Conservation (phyloP, 2,888 invertebrate species). For the Caenorhabditis macrosperma region DNA sequence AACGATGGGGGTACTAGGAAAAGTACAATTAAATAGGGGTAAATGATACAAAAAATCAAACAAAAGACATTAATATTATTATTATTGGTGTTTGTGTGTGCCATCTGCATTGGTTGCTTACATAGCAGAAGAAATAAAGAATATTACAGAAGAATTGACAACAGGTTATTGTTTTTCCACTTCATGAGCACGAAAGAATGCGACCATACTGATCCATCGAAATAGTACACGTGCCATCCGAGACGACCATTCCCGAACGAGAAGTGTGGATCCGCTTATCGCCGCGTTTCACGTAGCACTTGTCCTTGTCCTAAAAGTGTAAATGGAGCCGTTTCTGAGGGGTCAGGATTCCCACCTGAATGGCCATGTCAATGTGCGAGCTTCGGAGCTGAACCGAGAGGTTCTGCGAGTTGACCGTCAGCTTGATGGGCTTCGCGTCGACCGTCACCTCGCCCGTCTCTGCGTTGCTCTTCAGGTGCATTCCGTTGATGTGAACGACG, state of each 20-base stretch:
- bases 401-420: slow-evolving; percentile 80
- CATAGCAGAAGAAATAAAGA: no score
- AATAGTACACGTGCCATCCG: slow-evolving; percentile 76
- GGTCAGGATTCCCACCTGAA: slow-evolving; percentile 78
- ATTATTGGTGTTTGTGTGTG: no score
- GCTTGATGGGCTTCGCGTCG: slow-evolving; percentile 80
- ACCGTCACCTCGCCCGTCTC: slow-evolving; percentile 80
- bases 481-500: slow-evolving; percentile 80
- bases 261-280: slow-evolving; percentile 78
- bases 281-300: slow-evolving; percentile 76
- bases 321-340: no score
- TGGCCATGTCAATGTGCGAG: slow-evolving; percentile 81
- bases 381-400: slow-evolving; percentile 80
- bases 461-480: slow-evolving; percentile 79
- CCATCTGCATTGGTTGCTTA: no score
- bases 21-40: no score
- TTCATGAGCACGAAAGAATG: slow-evolving; percentile 69
- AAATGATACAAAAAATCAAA: no score
- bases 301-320: slow-evolving; percentile 75
- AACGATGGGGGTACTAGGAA: no score
- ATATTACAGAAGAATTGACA: background rate
- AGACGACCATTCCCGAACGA: slow-evolving; percentile 78
- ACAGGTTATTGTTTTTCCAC: no score
- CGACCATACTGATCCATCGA: slow-evolving; percentile 77
- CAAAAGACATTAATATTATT: no score